Evolutionary conservation across 2,797 vertebrate species (phyloP).

Genomic region (Acanthurus tractus): DNA sequence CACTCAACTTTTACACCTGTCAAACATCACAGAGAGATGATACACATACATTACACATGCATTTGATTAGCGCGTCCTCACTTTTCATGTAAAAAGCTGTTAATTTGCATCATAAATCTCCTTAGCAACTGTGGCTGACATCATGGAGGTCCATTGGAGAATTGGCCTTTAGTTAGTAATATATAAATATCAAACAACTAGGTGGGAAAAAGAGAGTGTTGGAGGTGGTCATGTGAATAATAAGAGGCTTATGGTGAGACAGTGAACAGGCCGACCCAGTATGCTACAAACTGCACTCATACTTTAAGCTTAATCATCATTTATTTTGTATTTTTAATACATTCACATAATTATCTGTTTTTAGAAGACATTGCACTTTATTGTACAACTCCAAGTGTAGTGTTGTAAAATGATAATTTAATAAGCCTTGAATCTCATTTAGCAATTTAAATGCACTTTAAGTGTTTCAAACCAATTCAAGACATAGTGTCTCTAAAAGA

Average conservation of each 20-base stretch:
- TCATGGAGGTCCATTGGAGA: constrained; percentile 6
- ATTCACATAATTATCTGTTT: too few relatives aligned
- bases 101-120: neutral
- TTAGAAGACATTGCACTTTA: too few relatives aligned
- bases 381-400: too few relatives aligned
- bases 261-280: neutral
- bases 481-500: too few relatives aligned
- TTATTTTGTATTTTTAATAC: too few relatives aligned
- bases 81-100: constrained; percentile 13
- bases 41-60: constrained; percentile 56
- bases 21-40: constrained; percentile 56
- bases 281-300: neutral
- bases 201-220: neutral
- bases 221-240: neutral
- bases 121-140: neutral
- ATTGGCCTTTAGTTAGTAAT: constrained; percentile 3
- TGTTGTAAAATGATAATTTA: too few relatives aligned
- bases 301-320: neutral
- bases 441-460: too few relatives aligned
- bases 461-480: too few relatives aligned
- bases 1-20: constrained; percentile 60
- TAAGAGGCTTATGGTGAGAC: neutral
- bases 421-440: too few relatives aligned
- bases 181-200: neutral
- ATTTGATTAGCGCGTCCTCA: constrained; percentile 26